phyloP scores from a whole-genome alignment of 2,113 vertebrate species.

The Fregata magnificens region DNA sequence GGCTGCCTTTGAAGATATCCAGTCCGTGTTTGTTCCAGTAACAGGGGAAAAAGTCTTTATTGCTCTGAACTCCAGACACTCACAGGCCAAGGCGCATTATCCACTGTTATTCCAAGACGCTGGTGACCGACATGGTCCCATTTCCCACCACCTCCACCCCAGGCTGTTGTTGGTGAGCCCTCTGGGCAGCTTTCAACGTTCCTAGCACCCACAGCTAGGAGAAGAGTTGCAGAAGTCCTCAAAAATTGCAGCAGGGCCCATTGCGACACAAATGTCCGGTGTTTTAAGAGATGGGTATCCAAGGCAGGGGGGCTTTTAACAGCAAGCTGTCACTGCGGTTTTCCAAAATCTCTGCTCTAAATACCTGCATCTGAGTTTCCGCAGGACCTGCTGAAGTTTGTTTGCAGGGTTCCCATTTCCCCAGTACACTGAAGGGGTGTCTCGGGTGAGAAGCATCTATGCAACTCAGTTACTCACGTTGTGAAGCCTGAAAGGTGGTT shows the following conservation, averaged over 20 bases:
- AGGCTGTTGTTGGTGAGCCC: neutral
- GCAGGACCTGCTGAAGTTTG: neutral
- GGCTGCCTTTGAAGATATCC: neutral
- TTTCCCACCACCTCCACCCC: neutral
- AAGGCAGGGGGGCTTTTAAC: neutral
- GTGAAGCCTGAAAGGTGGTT: neutral
- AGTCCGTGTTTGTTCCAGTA: neutral
- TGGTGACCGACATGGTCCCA: rapidly evolving
- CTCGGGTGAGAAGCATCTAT: neutral
- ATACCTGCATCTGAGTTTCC: rapidly evolving
- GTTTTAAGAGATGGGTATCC: rapidly evolving
- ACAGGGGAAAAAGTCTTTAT: neutral
- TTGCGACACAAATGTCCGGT: rapidly evolving
- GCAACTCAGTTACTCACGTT: rapidly evolving
- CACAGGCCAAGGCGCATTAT: neutral
- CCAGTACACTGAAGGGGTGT: neutral
- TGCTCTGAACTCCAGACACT: neutral
- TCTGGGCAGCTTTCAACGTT: neutral
- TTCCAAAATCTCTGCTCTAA: neutral
- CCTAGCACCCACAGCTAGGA: rapidly evolving
- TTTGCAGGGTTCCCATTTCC: neutral
- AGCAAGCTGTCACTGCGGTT: rapidly evolving
- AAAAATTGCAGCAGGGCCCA: neutral
- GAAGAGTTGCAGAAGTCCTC: neutral
- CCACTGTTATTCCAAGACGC: rapidly evolving